Evolutionary conservation across 2,797 vertebrate species (phyloP).

Genomic region (Bryconaethiops microstoma): DNA sequence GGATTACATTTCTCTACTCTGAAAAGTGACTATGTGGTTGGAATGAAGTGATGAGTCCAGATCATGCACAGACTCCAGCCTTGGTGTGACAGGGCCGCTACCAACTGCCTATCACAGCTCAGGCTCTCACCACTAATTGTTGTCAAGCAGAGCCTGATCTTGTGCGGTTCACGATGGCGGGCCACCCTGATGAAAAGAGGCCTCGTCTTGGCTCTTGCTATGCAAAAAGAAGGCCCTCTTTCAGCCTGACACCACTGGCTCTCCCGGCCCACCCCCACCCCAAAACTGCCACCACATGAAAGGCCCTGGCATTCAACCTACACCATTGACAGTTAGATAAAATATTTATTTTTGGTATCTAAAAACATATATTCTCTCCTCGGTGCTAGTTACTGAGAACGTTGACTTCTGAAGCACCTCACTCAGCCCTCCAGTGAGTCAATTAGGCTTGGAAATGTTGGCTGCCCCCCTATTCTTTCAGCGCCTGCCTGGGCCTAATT

Average conservation of each 20-base stretch:
- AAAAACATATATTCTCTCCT: conserved; percentile 83
- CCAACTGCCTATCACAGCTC: conserved; percentile 64
- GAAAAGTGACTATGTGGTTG: conserved; percentile 14
- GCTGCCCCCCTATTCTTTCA: conserved; percentile 67
- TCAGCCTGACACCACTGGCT: conserved; percentile 49
- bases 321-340: conserved; percentile 79
- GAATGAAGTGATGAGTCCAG: conserved; percentile 55
- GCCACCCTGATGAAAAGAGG: conserved; percentile 56
- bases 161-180: conserved; percentile 58
- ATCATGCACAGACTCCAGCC: conserved; percentile 57
- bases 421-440: conserved; percentile 78
- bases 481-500: conserved; percentile 71
- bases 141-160: conserved; percentile 72
- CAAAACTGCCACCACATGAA: conserved; percentile 74
- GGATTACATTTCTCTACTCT: conserved; percentile 22
- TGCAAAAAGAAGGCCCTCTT: conserved; percentile 61
- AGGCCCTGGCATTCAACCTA: conserved; percentile 67
- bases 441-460: conserved; percentile 79
- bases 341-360: conserved; percentile 84
- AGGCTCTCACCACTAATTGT: conserved; percentile 74
- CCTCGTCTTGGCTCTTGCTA: conserved; percentile 55
- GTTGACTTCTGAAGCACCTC: conserved; percentile 79
- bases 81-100: conserved; percentile 60
- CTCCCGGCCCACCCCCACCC: conserved; percentile 68
- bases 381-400: conserved; percentile 75